Evolutionary conservation across 2,113 vertebrate genomes (phyloP), one percentile per base, ranked within the genome.

Genomic region (Calyptommatus sinebrachiatus): DNA sequence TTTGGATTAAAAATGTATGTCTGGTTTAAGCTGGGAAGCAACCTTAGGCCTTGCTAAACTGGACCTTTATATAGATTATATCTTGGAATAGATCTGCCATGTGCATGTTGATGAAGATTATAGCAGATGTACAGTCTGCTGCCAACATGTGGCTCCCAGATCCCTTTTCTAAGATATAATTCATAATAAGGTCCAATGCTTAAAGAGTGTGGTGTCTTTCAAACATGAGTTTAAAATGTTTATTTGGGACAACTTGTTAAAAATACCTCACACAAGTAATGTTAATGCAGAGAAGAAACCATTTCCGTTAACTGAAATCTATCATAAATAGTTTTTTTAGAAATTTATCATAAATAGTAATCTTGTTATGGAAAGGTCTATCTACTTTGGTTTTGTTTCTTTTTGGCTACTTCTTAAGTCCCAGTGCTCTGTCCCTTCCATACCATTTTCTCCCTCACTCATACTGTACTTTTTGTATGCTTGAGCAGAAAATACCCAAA

Each of bases 331-430:
- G 71, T 31, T 29, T 1, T 29, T n/a, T n/a, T n/a, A n/a, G 24
- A 66, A 28, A 16, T 62, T 65, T 4, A 24, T 46, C 20, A 26
- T 65, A 35, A 29, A 21, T 67, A 45, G 62, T 31, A 24, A 83
- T 72, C 50, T 61, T 76, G 76, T 31, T 77, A 65, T 24, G 21
- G 46, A 29, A n/a, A 86, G 14, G 71, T 24, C 62, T 79, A 60
- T 20, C 84, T 26, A 68, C 50, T 5, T 31, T 77, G 78, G 14
- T 22, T 45, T 69, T 50, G 8, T 84, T 81, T 24, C 53, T 70
- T 81, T 45, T 35, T 24, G 26, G 6, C 61, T 41, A 61, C 35
- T 6, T 65, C 31, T 10, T 84, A 48, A 83, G 45, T 69, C 62
- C 77, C 62, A 50, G 46, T 50, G 8, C 18, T 24, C 60, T 24